Evolutionary conservation across 1,140 invertebrate species (phyloP).

Genomic region (Anthonomus grandis): DNA sequence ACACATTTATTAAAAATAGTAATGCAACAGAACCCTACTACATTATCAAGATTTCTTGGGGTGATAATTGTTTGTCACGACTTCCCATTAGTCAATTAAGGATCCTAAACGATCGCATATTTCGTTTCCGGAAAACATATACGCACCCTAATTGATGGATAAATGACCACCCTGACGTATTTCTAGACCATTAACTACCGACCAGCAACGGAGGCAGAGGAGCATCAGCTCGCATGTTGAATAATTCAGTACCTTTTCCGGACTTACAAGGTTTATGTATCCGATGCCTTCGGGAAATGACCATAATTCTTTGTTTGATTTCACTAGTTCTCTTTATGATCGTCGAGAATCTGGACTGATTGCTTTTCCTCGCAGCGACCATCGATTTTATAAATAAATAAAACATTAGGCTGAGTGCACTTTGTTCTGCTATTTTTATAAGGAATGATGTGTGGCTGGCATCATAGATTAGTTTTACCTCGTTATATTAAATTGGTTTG

Average conservation of each 20-base stretch:
- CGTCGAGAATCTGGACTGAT: constrained; percentile 18
- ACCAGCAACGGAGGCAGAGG: constrained; percentile 12
- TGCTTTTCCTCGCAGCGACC: constrained; percentile 11
- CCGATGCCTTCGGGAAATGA: constrained; percentile 17
- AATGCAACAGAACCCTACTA: too few relatives aligned
- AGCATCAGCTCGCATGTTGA: constrained; percentile 20
- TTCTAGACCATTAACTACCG: constrained; percentile 18
- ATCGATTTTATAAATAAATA: constrained; percentile 17
- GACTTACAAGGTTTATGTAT: constrained; percentile 21
- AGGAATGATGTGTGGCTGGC: too few relatives aligned
- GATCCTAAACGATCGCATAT: constrained; percentile 1
- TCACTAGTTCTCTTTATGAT: constrained; percentile 23
- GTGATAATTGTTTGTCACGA: constrained; percentile 4
- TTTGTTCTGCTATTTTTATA: too few relatives aligned
- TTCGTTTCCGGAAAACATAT: constrained; percentile 7
- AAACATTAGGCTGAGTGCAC: constrained; percentile 10
- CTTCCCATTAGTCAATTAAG: constrained; percentile 6
- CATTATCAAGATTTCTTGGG: too few relatives aligned
- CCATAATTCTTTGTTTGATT: constrained; percentile 28
- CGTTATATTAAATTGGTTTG: too few relatives aligned
- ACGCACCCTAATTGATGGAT: constrained; percentile 26
- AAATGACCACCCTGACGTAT: constrained; percentile 14
- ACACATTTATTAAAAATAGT: too few relatives aligned
- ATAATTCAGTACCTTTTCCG: constrained; percentile 20
- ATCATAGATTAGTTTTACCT: too few relatives aligned